Base-by-base conservation (phyloP, 2,797 vertebrate genomes). In the Sebastes wilsoni region DNA sequence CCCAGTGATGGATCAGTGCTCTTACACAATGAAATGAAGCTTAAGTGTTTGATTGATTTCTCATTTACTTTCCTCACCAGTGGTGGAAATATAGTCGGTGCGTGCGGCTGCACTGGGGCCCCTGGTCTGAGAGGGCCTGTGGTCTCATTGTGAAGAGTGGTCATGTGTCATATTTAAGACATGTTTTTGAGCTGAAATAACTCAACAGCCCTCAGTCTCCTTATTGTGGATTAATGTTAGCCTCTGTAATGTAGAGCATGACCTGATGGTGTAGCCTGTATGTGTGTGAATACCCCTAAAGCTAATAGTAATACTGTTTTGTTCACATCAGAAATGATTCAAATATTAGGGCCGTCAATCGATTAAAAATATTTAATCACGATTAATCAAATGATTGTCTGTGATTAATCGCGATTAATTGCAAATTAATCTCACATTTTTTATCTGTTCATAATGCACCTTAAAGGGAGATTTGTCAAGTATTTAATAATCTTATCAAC, bases 1-100 rank as follows among this genome's bases (percentile, higher is more conserved):
- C 87, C 66, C 64, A 61, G 77, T 91, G 90, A 94, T 93, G 89
- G 92, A 94, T 93, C 89, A 91, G 80, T 84, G 90, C 89, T 88
- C 80, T 86, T 86, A 80, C 79, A 83, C 88, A 91, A 82, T 85
- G 85, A 90, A 91, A 93, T 89, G 84, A 90, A 87, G 82, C 84
- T 88, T 89, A 90, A 90, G 87, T 90, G 86, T 90, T 88, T 86
- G 85, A 91, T 88, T 87, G 90, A 91, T 89, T 88, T 90, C 83
- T 87, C 82, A 86, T 92, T 92, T 90, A 60, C 76, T 85, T 89
- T 88, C 78, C 78, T 91, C 83, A 73, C 64, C 83, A 71, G 49
- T 61, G 77, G 66, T 85, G 55, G 88, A 82, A 84, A 81, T 86
- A 82, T 75, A 75, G 78, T 80, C 59, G 2, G 22, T 70, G 65